Conservation (phyloP, 2,888 invertebrate genomes). For the Oasisia sp. region DNA sequence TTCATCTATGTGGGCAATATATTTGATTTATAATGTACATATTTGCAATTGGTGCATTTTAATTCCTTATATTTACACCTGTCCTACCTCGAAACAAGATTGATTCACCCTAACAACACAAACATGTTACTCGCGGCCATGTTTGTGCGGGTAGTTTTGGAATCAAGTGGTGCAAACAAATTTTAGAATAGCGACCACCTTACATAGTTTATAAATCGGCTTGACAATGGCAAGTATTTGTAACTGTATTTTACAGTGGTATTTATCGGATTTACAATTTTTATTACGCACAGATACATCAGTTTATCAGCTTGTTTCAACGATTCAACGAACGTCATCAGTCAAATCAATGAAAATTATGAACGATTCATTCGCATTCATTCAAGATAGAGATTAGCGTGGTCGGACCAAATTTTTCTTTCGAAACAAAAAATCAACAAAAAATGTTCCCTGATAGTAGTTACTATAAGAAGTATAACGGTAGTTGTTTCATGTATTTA, state of each 20-base stretch:
- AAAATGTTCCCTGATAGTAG: too few species aligned
- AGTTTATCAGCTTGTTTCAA: not conserved
- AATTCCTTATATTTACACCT: not conserved
- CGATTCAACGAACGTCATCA: not conserved
- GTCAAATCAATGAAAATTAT: not conserved
- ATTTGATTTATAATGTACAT: not conserved
- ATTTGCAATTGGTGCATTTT: not conserved
- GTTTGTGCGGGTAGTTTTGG: constrained; percentile 13
- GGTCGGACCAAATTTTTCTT: too few species aligned
- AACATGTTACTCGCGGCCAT: constrained; percentile 24
- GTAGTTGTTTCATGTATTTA: too few species aligned
- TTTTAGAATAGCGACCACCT: not conserved
- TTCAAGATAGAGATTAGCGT: too few species aligned
- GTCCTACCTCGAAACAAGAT: constrained; percentile 27
- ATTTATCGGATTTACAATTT: not conserved
- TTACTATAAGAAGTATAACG: too few species aligned
- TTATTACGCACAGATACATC: not conserved
- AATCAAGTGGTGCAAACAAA: not conserved
- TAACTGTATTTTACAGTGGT: not conserved
- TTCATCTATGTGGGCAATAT: not conserved
- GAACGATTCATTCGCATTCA: too few species aligned
- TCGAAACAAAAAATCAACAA: too few species aligned
- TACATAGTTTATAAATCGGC: not conserved
- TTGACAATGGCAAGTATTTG: not conserved
- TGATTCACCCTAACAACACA: constrained; percentile 27